phyloP scores from a whole-genome alignment of 2,113 vertebrate species.

The Centropus unirufus region DNA sequence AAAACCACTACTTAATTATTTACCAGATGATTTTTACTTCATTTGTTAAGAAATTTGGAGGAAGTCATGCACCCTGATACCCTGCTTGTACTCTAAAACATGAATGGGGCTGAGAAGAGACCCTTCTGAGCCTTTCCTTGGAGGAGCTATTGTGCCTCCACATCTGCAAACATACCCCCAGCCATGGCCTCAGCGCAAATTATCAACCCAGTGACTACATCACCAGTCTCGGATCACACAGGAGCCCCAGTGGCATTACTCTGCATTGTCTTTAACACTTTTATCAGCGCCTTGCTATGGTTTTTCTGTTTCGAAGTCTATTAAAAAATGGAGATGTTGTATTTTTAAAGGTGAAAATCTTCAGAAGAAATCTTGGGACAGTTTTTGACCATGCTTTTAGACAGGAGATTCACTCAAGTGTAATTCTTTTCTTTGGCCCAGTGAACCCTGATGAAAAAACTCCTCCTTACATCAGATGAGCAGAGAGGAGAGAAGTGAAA shows the following conservation, averaged over 20 bases:
- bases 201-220: rapidly evolving
- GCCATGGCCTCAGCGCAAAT: neutral
- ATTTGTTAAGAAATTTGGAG: neutral
- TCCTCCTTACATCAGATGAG: neutral
- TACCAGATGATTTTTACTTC: neutral
- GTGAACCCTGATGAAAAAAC: neutral
- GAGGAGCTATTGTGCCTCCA: neutral
- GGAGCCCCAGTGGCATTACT: neutral
- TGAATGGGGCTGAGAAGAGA: neutral
- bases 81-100: neutral
- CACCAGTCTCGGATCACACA: neutral
- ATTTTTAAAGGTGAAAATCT: neutral
- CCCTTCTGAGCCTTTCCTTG: neutral
- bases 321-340: neutral
- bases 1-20: neutral
- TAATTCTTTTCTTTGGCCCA: neutral
- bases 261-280: neutral
- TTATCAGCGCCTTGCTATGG: neutral
- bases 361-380: neutral
- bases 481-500: neutral
- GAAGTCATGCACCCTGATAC: neutral
- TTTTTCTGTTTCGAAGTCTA: neutral
- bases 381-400: neutral
- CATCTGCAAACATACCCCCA: neutral
- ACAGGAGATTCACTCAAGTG: neutral